phyloP scores from a whole-genome alignment of 1,140 invertebrate genomes.

The Nasonia vitripennis region DNA sequence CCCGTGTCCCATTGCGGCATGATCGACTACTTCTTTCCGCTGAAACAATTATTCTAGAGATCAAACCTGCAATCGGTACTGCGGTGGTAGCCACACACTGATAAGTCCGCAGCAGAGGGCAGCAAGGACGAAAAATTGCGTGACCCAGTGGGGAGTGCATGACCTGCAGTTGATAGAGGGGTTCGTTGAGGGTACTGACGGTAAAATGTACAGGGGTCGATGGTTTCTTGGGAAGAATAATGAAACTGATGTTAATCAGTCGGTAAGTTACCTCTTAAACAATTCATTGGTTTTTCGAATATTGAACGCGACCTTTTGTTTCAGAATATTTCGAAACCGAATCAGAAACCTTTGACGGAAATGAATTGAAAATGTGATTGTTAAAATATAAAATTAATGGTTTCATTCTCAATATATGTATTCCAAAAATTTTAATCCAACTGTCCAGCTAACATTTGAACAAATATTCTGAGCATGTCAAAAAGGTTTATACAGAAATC shows the following conservation, averaged over 20 bases:
- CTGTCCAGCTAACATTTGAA: too few relatives aligned
- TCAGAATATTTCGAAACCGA: too few relatives aligned
- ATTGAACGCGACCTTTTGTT: too few relatives aligned
- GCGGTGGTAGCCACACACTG: slow-evolving; percentile 83
- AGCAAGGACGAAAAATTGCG: slow-evolving; percentile 77
- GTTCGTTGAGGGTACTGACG: slow-evolving; percentile 75
- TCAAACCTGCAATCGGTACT: slow-evolving; percentile 82
- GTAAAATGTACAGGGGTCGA: slow-evolving; percentile 65
- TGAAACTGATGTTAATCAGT: not conserved
- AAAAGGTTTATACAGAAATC: too few relatives aligned
- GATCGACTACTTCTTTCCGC: not conserved
- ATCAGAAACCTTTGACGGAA: too few relatives aligned
- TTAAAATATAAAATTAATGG: too few relatives aligned
- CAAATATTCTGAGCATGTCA: too few relatives aligned
- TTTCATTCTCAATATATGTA: too few relatives aligned
- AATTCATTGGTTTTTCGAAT: not conserved
- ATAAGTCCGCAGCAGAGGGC: slow-evolving; percentile 81
- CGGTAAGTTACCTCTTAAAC: not conserved
- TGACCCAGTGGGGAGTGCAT: slow-evolving; percentile 78
- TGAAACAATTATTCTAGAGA: slow-evolving; percentile 63
- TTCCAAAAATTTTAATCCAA: too few relatives aligned
- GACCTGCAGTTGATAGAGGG: slow-evolving; percentile 74
- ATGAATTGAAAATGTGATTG: too few relatives aligned
- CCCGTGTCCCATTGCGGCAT: too few relatives aligned
- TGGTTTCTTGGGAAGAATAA: slow-evolving; percentile 30